A percentile compares a stretch with the other conserved stretches of the same genome.
Evolutionary conservation across 2,888 invertebrate species (phyloP).

Genomic region (Himalopsyche japonica): DNA sequence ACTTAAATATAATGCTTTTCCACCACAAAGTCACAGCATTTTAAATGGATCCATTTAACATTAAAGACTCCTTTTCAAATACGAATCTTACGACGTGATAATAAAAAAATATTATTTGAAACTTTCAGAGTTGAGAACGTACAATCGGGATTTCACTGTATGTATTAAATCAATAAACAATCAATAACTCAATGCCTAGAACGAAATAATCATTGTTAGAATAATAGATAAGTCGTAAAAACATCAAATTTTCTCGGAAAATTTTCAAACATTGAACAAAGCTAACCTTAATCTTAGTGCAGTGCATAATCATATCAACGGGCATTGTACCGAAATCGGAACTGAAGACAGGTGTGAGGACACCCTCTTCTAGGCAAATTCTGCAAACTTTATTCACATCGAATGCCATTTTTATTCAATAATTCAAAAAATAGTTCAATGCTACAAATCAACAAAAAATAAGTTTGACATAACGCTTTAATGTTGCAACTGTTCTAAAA

Average conservation of each 20-base stretch:
- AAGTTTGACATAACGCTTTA: neutral
- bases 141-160: no score
- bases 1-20: no score
- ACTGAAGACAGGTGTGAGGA: slow-evolving; percentile 63
- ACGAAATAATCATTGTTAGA: no score
- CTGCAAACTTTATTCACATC: slow-evolving; percentile 55
- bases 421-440: neutral
- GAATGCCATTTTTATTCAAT: slow-evolving; percentile 47
- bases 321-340: slow-evolving; percentile 64
- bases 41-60: no score
- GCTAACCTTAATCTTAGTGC: slow-evolving; percentile 60
- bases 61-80: no score
- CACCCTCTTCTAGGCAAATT: slow-evolving; percentile 62
- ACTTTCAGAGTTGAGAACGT: no score
- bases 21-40: no score
- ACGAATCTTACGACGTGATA: no score
- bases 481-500: neutral
- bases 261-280: neutral
- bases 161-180: neutral
- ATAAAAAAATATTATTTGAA: no score
- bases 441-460: neutral
- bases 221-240: neutral
- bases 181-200: no score
- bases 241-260: neutral
- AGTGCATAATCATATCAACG: slow-evolving; percentile 64